Conservation (phyloP, 2,888 invertebrate species). For the Hemithea aestivaria region DNA sequence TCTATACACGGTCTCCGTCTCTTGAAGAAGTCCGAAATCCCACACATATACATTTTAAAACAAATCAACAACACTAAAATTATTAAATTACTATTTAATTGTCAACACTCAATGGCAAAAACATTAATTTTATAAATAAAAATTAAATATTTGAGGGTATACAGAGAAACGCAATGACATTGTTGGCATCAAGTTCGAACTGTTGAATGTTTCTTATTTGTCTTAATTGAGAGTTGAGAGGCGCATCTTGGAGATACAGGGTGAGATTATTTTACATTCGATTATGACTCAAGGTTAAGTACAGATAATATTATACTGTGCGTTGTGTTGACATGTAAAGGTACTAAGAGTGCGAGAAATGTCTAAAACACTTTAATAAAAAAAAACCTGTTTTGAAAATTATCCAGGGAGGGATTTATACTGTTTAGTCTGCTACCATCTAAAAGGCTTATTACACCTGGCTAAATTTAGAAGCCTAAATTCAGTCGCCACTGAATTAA, state of each 20-base stretch:
- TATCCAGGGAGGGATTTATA: too few relatives aligned
- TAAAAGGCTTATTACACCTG: too few relatives aligned
- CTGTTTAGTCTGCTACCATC: too few relatives aligned
- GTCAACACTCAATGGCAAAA: conserved; percentile 14
- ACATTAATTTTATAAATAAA: conserved; percentile 19
- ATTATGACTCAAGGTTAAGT: too few relatives aligned
- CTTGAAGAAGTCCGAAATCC: conserved; percentile 60
- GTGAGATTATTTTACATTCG: not conserved
- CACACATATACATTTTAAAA: conserved; percentile 56
- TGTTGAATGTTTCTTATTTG: conserved; percentile 23
- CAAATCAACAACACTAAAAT: conserved; percentile 1
- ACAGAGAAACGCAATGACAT: conserved; percentile 34
- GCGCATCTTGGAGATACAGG: conserved; percentile 12
- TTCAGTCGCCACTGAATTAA: too few relatives aligned
- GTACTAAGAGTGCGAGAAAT: too few relatives aligned
- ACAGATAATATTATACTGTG: too few relatives aligned
- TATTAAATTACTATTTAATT: conserved; percentile 7
- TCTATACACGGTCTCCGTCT: conserved; percentile 51
- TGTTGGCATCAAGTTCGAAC: conserved; percentile 20
- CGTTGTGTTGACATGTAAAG: too few relatives aligned
- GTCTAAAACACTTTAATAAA: too few relatives aligned
- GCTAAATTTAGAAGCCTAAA: too few relatives aligned
- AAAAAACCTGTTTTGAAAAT: too few relatives aligned
- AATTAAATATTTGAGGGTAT: conserved; percentile 35
- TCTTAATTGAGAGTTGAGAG: conserved; percentile 30